These are phyloP conservation scores for Phaedon cochleariae DNA, from an alignment of 2,888 invertebrate genomes.

Conservation along the genomic window DNA sequence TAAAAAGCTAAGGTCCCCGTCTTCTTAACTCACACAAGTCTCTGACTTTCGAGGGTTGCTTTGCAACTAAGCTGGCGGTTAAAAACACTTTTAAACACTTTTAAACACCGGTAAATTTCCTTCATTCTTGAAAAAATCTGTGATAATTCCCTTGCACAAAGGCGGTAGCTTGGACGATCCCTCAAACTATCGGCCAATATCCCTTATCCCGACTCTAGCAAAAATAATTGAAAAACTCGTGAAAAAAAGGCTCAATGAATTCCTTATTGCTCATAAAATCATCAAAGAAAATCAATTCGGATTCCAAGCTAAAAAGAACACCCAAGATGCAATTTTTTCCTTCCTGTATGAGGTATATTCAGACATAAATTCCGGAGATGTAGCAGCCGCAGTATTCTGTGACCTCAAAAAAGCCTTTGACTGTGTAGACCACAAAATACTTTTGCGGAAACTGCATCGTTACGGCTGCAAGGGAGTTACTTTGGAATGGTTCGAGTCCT, in stretches of 20 bases:
- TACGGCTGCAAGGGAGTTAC: neutral
- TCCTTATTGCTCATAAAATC: neutral
- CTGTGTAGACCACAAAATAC: neutral
- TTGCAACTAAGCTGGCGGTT: too few relatives aligned
- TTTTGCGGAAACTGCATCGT: neutral
- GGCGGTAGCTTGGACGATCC: neutral
- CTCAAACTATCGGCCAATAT: neutral
- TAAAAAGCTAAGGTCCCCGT: too few relatives aligned
- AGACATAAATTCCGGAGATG: neutral
- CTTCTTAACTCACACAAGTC: too few relatives aligned
- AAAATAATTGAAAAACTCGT: too few relatives aligned
- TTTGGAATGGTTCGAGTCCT: neutral
- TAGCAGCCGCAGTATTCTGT: neutral
- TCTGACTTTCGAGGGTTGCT: too few relatives aligned
- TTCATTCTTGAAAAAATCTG: neutral
- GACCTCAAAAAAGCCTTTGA: neutral
- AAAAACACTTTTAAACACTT: too few relatives aligned
- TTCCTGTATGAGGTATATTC: constrained; percentile 3
- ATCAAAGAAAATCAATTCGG: neutral
- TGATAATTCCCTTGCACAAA: neutral
- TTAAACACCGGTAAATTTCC: neutral
- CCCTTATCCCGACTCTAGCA: neutral
- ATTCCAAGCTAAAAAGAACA: neutral
- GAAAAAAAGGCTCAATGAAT: too few relatives aligned
- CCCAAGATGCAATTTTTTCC: neutral